Conservation (phyloP, 2,797 vertebrate species). For the Phrynocephalus guinanensis region DNA sequence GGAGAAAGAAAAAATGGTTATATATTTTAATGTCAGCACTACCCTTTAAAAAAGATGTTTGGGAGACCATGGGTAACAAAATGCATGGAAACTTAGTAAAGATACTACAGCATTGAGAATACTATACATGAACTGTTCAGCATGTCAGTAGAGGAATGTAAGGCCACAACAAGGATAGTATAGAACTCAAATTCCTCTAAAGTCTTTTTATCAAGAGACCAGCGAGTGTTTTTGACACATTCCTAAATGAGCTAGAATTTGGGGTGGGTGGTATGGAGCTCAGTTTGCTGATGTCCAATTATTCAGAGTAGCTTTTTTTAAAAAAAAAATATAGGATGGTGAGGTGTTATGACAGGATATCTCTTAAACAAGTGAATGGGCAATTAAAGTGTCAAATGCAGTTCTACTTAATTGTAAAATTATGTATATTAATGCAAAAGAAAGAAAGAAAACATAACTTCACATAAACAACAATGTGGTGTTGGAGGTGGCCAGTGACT, state of each 20-base stretch:
- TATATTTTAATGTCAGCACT: conserved; percentile 58
- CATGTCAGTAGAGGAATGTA: neutral
- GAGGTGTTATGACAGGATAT: neutral
- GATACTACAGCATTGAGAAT: neutral
- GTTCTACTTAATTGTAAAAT: neutral
- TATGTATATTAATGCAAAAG: neutral
- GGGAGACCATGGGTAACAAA: conserved; percentile 33
- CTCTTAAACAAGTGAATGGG: neutral
- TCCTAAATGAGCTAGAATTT: neutral
- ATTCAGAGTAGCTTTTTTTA: neutral
- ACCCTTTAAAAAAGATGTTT: conserved; percentile 41
- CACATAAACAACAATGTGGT: neutral
- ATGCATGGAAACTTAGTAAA: conserved; percentile 64
- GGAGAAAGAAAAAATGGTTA: conserved; percentile 53
- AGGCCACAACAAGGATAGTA: neutral
- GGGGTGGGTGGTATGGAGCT: neutral
- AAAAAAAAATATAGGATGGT: neutral
- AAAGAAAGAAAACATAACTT: too few species aligned
- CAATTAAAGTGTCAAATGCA: neutral
- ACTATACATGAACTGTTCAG: neutral
- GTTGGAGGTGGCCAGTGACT: too few species aligned
- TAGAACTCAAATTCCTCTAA: neutral
- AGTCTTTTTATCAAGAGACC: neutral
- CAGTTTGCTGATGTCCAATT: neutral
- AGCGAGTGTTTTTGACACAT: neutral